Conservation (phyloP, 35 echinoderm and acorn worm genomes). For the Antedon bifida region DNA sequence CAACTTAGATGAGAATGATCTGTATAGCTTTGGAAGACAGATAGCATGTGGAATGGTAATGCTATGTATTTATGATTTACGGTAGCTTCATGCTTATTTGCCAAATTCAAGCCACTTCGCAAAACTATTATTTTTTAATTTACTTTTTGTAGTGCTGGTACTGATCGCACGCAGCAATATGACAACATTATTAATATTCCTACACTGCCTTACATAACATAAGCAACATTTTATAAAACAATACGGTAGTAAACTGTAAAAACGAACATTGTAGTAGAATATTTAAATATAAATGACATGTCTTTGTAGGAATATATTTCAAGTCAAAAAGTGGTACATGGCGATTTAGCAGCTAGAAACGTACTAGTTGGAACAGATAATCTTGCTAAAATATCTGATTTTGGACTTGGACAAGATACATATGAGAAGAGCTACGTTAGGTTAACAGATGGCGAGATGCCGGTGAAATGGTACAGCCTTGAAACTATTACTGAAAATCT, state of each 20-base stretch:
- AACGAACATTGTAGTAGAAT: neutral
- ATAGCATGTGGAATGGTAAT: neutral
- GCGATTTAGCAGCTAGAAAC: neutral
- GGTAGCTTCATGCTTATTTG: no score
- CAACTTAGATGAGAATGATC: neutral
- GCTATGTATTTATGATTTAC: no score
- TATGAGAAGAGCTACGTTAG: neutral
- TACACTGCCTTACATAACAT: no score
- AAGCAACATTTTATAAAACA: no score
- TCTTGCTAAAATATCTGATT: neutral
- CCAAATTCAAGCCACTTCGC: no score
- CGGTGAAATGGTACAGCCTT: neutral
- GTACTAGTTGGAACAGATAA: neutral
- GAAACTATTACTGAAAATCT: neutral
- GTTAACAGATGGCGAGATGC: neutral
- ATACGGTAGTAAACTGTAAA: no score
- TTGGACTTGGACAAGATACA: neutral
- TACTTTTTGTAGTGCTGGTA: no score
- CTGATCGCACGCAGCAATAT: no score
- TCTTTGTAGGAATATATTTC: neutral
- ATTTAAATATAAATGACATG: neutral
- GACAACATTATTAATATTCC: no score
- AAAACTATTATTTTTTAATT: no score
- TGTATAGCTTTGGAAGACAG: neutral
- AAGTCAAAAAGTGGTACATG: neutral